phyloP scores from a whole-genome alignment of 2,888 invertebrate species.

The Noctua comes region DNA sequence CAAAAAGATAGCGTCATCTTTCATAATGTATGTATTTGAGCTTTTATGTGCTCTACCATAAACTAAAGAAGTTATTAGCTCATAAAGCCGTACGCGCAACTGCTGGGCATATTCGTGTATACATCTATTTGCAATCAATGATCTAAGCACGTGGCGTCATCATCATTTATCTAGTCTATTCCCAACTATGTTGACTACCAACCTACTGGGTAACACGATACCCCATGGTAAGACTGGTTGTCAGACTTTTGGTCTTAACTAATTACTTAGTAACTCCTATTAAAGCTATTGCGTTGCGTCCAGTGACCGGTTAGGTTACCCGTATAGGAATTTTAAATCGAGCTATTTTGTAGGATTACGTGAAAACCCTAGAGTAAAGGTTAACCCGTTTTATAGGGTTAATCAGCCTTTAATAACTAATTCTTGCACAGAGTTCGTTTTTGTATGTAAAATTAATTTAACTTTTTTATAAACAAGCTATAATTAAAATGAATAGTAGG shows the following conservation, averaged over 20 bases:
- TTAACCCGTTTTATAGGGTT: too few species aligned
- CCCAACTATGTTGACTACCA: background rate
- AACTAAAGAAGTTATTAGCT: constrained; percentile 11
- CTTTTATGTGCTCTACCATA: constrained; percentile 10
- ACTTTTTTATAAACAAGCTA: too few species aligned
- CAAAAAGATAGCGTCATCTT: background rate
- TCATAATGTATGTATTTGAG: background rate
- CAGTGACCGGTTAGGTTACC: too few species aligned
- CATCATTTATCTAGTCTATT: background rate
- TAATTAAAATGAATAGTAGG: too few species aligned
- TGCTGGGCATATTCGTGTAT: constrained; percentile 1
- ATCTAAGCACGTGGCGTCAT: background rate
- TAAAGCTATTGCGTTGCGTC: too few species aligned
- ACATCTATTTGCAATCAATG: constrained; percentile 20
- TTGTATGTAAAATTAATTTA: too few species aligned
- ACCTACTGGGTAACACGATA: background rate
- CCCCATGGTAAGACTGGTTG: background rate
- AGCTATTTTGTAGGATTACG: too few species aligned
- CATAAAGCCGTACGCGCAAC: constrained; percentile 17
- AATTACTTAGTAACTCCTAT: too few species aligned
- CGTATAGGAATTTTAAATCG: too few species aligned
- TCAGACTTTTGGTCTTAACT: background rate
- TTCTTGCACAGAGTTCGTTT: too few species aligned
- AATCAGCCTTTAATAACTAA: too few species aligned
- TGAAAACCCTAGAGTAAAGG: too few species aligned